A percentile compares a stretch with the other conserved stretches of the same genome.
Evolutionary conservation across 2,113 vertebrate species (phyloP).

Genomic region (Phyllopteryx taeniolatus): DNA sequence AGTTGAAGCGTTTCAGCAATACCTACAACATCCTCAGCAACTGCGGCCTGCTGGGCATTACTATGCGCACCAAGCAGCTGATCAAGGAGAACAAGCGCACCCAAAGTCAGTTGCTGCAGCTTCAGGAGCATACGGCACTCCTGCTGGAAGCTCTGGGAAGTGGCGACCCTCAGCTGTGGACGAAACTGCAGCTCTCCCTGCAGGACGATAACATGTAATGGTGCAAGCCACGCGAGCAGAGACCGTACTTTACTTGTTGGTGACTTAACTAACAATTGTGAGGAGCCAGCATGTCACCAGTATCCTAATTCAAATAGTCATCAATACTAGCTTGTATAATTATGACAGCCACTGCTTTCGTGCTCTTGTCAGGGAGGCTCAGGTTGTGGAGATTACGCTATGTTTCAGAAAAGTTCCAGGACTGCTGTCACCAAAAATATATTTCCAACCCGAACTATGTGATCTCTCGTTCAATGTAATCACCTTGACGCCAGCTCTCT

Average conservation of each 20-base stretch:
- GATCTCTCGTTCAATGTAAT: too few species aligned
- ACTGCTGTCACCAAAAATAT: neutral
- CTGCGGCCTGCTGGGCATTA: constrained; percentile 86
- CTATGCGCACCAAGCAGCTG: constrained; percentile 90
- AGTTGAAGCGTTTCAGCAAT: constrained; percentile 84
- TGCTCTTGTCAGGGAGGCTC: neutral
- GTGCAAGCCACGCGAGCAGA: constrained; percentile 16
- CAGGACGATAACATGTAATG: constrained; percentile 56
- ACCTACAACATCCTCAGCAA: constrained; percentile 83
- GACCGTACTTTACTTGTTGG: constrained; percentile 7
- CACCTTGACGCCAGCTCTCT: too few species aligned
- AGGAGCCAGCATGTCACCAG: neutral
- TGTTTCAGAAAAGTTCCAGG: neutral
- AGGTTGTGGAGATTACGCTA: neutral
- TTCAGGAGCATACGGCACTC: constrained; percentile 84
- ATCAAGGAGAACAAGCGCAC: constrained; percentile 88
- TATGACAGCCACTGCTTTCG: neutral
- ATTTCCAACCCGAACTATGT: too few species aligned
- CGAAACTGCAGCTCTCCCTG: constrained; percentile 80
- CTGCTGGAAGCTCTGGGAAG: constrained; percentile 81
- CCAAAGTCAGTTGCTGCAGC: constrained; percentile 81
- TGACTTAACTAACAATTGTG: constrained; percentile 18
- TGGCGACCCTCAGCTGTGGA: constrained; percentile 83
- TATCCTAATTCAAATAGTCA: neutral
- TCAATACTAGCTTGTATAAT: neutral